Percentiles rank a stretch among this genome's conserved stretches.
These are phyloP conservation scores for Hirtodrosophila confusa DNA, from an alignment of 2,888 invertebrate species.

Conservation along the genomic window DNA sequence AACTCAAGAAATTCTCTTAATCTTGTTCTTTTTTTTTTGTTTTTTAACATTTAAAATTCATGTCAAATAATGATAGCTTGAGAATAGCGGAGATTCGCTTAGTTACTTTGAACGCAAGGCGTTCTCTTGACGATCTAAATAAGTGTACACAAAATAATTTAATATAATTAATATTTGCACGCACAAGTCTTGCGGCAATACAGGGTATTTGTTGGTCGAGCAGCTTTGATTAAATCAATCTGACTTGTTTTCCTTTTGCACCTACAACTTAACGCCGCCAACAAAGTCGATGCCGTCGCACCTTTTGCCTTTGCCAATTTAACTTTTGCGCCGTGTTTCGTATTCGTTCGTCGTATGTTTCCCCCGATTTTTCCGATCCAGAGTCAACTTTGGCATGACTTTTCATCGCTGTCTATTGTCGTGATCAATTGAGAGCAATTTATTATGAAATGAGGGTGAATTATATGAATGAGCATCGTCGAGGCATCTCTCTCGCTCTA, in stretches of 20 bases:
- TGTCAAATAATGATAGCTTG: too few species aligned
- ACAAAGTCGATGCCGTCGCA: conserved; percentile 50
- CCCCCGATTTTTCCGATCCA: conserved; percentile 42
- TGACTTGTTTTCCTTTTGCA: conserved; percentile 51
- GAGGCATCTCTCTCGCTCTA: conserved; percentile 35
- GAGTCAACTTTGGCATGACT: conserved; percentile 77
- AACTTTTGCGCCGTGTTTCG: conserved; percentile 55
- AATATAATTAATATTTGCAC: too few species aligned
- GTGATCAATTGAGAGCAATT: conserved; percentile 85
- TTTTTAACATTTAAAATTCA: too few species aligned
- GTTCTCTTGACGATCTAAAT: too few species aligned
- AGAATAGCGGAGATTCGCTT: too few species aligned
- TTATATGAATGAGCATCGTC: conserved; percentile 82
- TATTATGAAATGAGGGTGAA: conserved; percentile 85
- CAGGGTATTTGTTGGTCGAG: too few species aligned
- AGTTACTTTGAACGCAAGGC: too few species aligned
- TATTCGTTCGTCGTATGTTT: conserved; percentile 68
- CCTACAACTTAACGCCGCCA: conserved; percentile 76
- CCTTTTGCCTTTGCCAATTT: conserved; percentile 69
- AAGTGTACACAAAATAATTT: too few species aligned
- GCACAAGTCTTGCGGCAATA: too few species aligned
- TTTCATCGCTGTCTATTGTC: conserved; percentile 82
- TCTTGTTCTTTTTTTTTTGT: too few species aligned
- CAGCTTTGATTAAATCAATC: too few species aligned
- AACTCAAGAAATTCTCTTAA: too few species aligned